Evolutionary conservation across 2,113 vertebrate species (phyloP), one percentile per base, ranked within the genome.

Genomic region (Pygoscelis antarcticus): DNA sequence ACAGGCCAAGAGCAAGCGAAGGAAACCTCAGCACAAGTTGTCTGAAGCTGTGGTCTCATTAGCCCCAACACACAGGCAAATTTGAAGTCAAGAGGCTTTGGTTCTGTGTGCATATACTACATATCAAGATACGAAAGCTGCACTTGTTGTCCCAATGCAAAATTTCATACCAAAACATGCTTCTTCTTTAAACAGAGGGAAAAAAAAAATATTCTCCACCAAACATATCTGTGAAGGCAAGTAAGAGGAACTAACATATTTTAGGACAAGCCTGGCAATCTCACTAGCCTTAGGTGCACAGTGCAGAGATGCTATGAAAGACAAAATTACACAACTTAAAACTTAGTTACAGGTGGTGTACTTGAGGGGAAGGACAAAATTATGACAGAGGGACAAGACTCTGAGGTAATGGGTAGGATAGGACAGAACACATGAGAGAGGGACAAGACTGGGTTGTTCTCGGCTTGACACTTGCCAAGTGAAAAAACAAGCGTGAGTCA

Each of bases 401-500:
- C 29, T 9, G 16, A 61, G n/a, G 23, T 36, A 85, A 91, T 77
- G 44, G 25, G 32, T 47, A 78, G 18, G 38, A 89, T 4, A 93
- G n/a, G 40, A 87, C 44, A 76, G 32, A 54, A 62, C 7, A 72
- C 25, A 61, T 0, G 2, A 60, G 68, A 65, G 34, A 47, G 38
- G 52, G 70, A 52, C 47, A 66, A 92, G 86, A 61, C n/a, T 6
- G 27, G 46, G 52, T 61, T 90, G 88, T 13, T 96, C 93, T 71
- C 86, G 54, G 78, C 65, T 79, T 91, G 86, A 84, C 89, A 62
- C 91, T 86, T 88, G 88, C 68, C 60, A 71, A 87, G 65, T 71
- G 75, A 92, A 96, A 96, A 96, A 95, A 87, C 51, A 96, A 97
- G 94, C 13, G 29, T 97, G 94, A 97, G 91, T 97, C 97, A 97